Evolutionary conservation across 1,140 invertebrate genomes (phyloP), one percentile per base, ranked within the genome.

Genomic region (Penaeus japonicus): DNA sequence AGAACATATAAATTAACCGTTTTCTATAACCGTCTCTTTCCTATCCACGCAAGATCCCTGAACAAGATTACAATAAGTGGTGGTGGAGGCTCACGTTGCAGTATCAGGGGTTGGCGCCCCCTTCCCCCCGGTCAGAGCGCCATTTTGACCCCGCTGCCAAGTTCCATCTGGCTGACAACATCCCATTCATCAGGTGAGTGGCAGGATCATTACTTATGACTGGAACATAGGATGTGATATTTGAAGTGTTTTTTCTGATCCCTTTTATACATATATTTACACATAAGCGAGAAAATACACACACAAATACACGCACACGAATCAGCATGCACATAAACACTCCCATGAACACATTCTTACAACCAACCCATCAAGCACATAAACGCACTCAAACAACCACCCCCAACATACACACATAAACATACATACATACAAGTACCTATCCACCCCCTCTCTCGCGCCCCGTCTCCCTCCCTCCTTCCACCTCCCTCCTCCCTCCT

Each of bases 101-200:
- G 30, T 88, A 88, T 73, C 87, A 88, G 47, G 87, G 87, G 0
- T 17, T 88, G 27, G 27, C 80, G 7, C 70, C 87, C 18, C 87
- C 87, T 0, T 15, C 54, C 0, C 30, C 87, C 0, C 87, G 87
- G 2, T 55, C 80, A 0, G 53, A 82, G 18, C 27, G 20, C 15
- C 12, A 54, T 73, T 77, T 88, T 57, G 87, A 88, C 32, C 80
- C 87, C 53, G 87, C 80, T 17, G 87, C 78, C 30, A 88, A 88
- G 55, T 88, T 83, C 32, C 87, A 88, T 55, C 35, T 88, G 15
- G 53, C 87, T 0, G 80, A 88, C 24, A 88, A 88, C 87, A 88
- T 75, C 27, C 87, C 87, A 27, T 88, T 77, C 62, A 65, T 88
- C 62, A 88, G 87, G 87, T 88, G 35, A 32, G 35, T 32, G 17